Base-by-base conservation (phyloP, 2,113 vertebrate species). In the Carassius gibelio region DNA sequence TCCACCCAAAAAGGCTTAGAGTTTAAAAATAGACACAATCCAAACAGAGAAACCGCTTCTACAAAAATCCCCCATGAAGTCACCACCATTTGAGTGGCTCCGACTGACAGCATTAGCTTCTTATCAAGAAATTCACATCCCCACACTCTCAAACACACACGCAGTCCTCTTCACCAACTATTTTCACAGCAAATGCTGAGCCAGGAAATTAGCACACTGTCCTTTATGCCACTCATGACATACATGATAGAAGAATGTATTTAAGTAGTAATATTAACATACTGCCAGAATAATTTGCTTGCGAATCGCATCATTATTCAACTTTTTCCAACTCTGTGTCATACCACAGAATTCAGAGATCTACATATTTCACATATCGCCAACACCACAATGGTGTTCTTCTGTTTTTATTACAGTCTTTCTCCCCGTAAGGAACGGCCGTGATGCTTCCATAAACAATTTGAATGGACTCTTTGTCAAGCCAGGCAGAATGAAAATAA, bases 401-500 rank as follows among this genome's bases (percentile, higher is more conserved):
- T 92, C 89, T 84, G 88, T 92, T 88, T 90, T 88, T 90, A 92
- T 91, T 90, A 93, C 91, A 90, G 90, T 91, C 42, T 84, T 10
- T 84, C 91, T 93, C 88, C 88, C 93, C 90, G 88, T 78, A 90
- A 88, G 88, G 84, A 85, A 89, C 75, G 89, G 89, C 88, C 77
- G 84, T 92, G 92, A 94, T 92, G 92, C 89, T 93, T 94, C 93
- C 91, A 95, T 95, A 94, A 94, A 95, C 85, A 91, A 94, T 85
- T 23, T 77, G 90, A 94, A 94, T 93, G 92, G 92, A 90, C 88
- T 89, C 91, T 92, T 92, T 93, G 93, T 94, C 93, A 93, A 88
- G 90, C 82, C 88, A 83, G 88, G 90, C 88, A 84, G 89, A 90
- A 90, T 91, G 87, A 90, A 91, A 91, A 91, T 93, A 91, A 93